Base-by-base conservation (phyloP, 1,140 invertebrate genomes). In the Oscheius sp. region DNA sequence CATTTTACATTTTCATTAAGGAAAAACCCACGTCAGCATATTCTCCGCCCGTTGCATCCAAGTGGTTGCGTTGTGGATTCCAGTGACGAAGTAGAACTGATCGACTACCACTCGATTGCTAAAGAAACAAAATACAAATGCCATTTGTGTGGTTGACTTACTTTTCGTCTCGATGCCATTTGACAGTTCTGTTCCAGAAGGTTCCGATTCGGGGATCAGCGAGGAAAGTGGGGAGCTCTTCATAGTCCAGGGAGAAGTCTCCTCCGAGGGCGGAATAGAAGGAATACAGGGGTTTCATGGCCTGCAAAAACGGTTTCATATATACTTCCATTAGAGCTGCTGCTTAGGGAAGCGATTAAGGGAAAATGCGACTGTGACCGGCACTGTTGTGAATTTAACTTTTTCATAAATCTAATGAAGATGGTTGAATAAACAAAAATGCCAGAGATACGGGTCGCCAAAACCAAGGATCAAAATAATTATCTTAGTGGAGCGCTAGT, bases 61-160 rank as follows among this genome's bases (percentile, higher is more conserved):
- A 4, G 71, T 67, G 4, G 71, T 73, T 4, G 71, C 68, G 70
- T 73, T 73, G 35, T 72, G 52, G 46, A 67, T 34, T 1, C 71
- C 71, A 7, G 70, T 73, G 7, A 73, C 62, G 35, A 73, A 73
- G 3, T 94, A 90, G 69, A 89, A 82, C 69, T 93, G 86, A 1
- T 94, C 85, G 49, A 90, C 90, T 73, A 89, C 89, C 0, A 93
- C 91, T n/a, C 36, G 38, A 36, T 77, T 18, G 75, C 52, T 73
- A 77, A 76, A n/a, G n/a, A n/a, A n/a, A n/a, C n/a, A n/a, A n/a
- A n/a, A n/a, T n/a, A n/a, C n/a, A n/a, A n/a, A n/a, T n/a, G n/a
- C n/a, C n/a, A n/a, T n/a, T n/a, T n/a, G 68, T 15, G 20, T 66
- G 26, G 15, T 28, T 26, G 10, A 28, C 68, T 70, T 28, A 70